A percentile compares a stretch with the other conserved stretches of the same genome.
These are phyloP conservation scores for Lomographa bimaculata DNA, from an alignment of 2,888 invertebrate species.

Conservation along the genomic window DNA sequence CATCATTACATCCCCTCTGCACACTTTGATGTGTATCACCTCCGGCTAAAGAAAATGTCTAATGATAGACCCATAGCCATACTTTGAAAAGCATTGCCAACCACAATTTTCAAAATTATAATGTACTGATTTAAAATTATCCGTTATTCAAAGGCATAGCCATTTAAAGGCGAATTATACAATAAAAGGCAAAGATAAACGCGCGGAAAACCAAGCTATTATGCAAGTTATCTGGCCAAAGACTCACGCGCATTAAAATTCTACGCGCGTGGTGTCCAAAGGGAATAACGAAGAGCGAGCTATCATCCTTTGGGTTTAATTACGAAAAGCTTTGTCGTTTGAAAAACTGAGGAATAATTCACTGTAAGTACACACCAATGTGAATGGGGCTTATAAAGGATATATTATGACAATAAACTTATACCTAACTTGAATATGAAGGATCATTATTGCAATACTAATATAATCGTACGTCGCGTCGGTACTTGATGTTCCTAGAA, in stretches of 20 bases:
- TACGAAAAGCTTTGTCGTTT: slow-evolving; percentile 59
- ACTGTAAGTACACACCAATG: slow-evolving; percentile 44
- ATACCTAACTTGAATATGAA: no score
- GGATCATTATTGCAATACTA: no score
- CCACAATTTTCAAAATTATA: slow-evolving; percentile 1
- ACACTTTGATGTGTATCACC: slow-evolving; percentile 14
- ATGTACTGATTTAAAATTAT: neutral
- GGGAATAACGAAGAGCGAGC: slow-evolving; percentile 57
- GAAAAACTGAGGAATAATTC: slow-evolving; percentile 55
- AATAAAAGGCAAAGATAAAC: slow-evolving; percentile 16
- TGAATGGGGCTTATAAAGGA: slow-evolving; percentile 16
- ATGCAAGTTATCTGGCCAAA: slow-evolving; percentile 15
- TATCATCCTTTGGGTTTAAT: slow-evolving; percentile 70
- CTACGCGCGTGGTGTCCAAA: slow-evolving; percentile 44
- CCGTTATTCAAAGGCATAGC: neutral
- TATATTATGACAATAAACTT: neutral
- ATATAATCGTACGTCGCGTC: no score
- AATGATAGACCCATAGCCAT: neutral
- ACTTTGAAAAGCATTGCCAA: neutral
- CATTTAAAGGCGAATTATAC: slow-evolving; percentile 7
- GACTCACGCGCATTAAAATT: slow-evolving; percentile 42
- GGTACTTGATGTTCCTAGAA: no score
- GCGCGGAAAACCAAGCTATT: slow-evolving; percentile 11
- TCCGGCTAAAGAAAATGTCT: slow-evolving; percentile 17
- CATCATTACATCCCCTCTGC: slow-evolving; percentile 1